Percentiles rank a stretch among this genome's conserved stretches.
phyloP scores from a whole-genome alignment of 2,888 invertebrate species.

The Flexamia atlantica region DNA sequence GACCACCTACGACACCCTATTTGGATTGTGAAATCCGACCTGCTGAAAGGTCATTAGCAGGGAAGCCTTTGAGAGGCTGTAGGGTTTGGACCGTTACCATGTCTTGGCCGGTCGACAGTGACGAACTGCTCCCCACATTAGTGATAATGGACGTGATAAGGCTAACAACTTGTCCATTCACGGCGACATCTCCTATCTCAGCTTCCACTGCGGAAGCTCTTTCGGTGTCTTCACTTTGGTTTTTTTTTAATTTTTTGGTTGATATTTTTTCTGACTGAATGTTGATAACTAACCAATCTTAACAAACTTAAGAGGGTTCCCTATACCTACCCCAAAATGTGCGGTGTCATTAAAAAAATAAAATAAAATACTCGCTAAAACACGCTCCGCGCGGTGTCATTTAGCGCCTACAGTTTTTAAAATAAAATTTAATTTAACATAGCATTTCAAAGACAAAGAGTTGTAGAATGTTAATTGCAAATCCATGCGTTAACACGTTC shows the following conservation, averaged over 20 bases:
- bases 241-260: neutral
- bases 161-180: slow-evolving; percentile 31
- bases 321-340: too few relatives aligned
- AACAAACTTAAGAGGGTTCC: too few relatives aligned
- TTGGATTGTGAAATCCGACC: neutral
- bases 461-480: too few relatives aligned
- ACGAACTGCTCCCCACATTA: slow-evolving; percentile 7
- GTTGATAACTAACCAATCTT: too few relatives aligned
- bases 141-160: slow-evolving; percentile 9
- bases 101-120: slow-evolving; percentile 9
- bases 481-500: too few relatives aligned
- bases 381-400: too few relatives aligned
- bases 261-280: too few relatives aligned
- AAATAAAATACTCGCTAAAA: too few relatives aligned
- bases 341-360: too few relatives aligned
- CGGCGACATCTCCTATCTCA: neutral
- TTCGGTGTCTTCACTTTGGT: neutral
- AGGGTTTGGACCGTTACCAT: neutral
- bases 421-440: too few relatives aligned
- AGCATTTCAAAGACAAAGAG: too few relatives aligned
- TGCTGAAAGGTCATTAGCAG: neutral
- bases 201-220: neutral
- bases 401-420: too few relatives aligned
- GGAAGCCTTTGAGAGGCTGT: neutral
- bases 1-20: neutral